Evolutionary conservation across 2,797 vertebrate species (phyloP), one percentile per base, ranked within the genome.

Genomic region (Artibeus lituratus): DNA sequence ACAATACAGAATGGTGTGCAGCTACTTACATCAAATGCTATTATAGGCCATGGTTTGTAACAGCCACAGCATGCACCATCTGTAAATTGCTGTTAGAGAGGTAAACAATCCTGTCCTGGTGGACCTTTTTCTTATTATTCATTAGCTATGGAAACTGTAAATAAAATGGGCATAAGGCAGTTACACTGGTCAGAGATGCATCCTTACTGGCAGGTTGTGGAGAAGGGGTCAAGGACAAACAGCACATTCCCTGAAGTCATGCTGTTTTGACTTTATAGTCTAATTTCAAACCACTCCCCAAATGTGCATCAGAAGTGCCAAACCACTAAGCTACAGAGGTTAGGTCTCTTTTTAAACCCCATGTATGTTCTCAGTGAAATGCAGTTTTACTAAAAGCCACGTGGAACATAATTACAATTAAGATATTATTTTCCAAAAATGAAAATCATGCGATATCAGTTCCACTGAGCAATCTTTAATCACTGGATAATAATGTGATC

Each of bases 21-120:
- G 89, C 95, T 97, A 57, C 94, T 98, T 95, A 98, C 97, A 98
- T 97, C 97, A 89, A 89, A 97, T 78, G 92, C 96, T 97, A 85
- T 97, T 98, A 97, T 8, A 95, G 97, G 95, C 94, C 94, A 95
- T 87, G 96, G 96, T 97, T 98, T 94, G 59, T 42, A 97, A 97
- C 47, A 95, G 97, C 97, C 98, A 96, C 95, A 97, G 96, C 89
- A 97, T 76, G 67, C 42, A 59, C 84, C 96, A 94, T 86, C 89
- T 97, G 94, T 97, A 95, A 98, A 97, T 91, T 97, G 96, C 95
- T 96, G 95, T 97, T 97, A 98, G 96, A 95, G 0, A 0, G 92
- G 47, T 95, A 95, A 97, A 96, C 90, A 92, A 88, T 96, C 93
- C 91, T 57, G 69, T 86, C 87, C 95, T 93, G 12, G 73, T 80